Evolutionary conservation across 2,888 invertebrate species (phyloP).

Genomic region (Troides oblongomaculatus): DNA sequence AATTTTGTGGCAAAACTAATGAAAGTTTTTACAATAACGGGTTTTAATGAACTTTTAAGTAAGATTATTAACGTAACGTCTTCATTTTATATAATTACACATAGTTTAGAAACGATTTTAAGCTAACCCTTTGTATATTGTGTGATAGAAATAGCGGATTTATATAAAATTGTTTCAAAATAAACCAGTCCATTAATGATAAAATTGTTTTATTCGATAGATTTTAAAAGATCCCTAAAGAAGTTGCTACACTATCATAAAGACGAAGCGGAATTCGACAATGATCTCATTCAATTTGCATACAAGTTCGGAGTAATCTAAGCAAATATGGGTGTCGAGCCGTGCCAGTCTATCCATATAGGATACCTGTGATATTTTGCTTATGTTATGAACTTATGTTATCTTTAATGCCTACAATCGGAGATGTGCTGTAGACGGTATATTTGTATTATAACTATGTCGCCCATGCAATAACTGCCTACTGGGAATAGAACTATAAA

Average conservation of each 20-base stretch:
- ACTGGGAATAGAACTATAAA: not conserved
- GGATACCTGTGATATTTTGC: slow-evolving; percentile 13
- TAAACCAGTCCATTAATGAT: not conserved
- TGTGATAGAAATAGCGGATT: not conserved
- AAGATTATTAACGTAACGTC: no score
- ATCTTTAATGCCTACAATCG: slow-evolving; percentile 4
- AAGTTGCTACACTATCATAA: slow-evolving; percentile 5
- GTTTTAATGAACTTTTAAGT: no score
- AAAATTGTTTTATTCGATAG: not conserved
- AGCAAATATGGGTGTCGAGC: slow-evolving; percentile 22
- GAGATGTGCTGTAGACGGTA: not conserved
- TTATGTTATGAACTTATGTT: slow-evolving; percentile 1
- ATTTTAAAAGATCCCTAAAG: not conserved
- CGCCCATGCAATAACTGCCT: not conserved
- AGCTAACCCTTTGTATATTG: no score
- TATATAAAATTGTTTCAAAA: not conserved
- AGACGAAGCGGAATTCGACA: slow-evolving; percentile 40
- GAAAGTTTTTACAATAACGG: not conserved
- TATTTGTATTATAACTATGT: not conserved
- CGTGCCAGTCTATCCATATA: slow-evolving; percentile 21
- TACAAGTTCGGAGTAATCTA: slow-evolving; percentile 51
- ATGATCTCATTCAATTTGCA: slow-evolving; percentile 70
- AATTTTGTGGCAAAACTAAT: not conserved
- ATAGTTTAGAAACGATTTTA: no score
- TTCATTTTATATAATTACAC: no score